Percentiles rank a stretch among this genome's conserved stretches.
Evolutionary conservation across 2,113 vertebrate genomes (phyloP).

Genomic region (Amphiprion ocellaris): DNA sequence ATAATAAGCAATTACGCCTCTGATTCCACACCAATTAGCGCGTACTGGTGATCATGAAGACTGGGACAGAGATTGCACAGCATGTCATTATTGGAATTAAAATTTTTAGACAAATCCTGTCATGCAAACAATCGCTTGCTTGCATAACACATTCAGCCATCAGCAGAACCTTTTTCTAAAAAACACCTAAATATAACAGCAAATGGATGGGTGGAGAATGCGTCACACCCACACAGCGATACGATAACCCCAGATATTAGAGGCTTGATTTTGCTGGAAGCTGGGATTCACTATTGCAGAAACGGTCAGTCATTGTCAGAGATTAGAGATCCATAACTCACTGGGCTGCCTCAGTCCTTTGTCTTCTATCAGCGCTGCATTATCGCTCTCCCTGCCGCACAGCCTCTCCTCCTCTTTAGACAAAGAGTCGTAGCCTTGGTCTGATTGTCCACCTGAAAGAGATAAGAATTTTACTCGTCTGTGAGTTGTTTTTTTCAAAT

Average conservation of each 20-base stretch:
- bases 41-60: background rate
- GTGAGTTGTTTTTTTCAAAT: background rate
- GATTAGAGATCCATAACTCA: constrained; percentile 81
- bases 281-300: constrained; percentile 42
- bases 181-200: constrained; percentile 60
- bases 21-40: background rate
- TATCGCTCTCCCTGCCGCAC: constrained; percentile 84
- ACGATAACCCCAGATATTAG: constrained; percentile 35
- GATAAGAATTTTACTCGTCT: constrained; percentile 23
- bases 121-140: constrained; percentile 30
- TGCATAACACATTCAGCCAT: constrained; percentile 49
- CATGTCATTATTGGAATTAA: background rate
- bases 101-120: constrained; percentile 30
- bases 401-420: constrained; percentile 92
- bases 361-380: constrained; percentile 85
- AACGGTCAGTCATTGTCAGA: constrained; percentile 29
- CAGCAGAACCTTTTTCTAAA: constrained; percentile 31
- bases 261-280: constrained; percentile 35
- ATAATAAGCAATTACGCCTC: background rate
- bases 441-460: constrained; percentile 90
- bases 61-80: constrained; percentile 10
- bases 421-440: constrained; percentile 91
- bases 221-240: constrained; percentile 53
- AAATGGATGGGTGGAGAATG: constrained; percentile 13
- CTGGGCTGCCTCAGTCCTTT: constrained; percentile 88